Evolutionary conservation across 2,888 invertebrate species (phyloP).

Genomic region (Lasioglossum pauxillum): DNA sequence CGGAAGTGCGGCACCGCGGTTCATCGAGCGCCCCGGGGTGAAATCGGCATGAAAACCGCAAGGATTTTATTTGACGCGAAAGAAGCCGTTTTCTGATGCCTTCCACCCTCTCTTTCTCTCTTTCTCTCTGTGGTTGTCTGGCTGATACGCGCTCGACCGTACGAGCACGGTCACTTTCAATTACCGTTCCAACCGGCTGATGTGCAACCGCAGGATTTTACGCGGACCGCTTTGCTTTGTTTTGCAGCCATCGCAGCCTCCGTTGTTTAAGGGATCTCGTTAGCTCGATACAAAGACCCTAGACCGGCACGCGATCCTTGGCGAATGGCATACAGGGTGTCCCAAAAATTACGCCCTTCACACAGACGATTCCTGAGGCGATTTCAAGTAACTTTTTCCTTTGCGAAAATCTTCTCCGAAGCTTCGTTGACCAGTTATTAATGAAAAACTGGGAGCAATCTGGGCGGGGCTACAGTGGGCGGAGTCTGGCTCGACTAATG

Average conservation of each 20-base stretch:
- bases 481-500: no score
- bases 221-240: constrained; percentile 56
- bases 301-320: neutral
- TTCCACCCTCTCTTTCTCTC: neutral
- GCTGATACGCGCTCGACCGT: constrained; percentile 49
- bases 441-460: no score
- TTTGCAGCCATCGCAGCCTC: constrained; percentile 24
- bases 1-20: constrained; percentile 67
- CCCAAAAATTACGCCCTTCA: no score
- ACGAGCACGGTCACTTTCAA: constrained; percentile 58
- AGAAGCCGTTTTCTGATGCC: constrained; percentile 50
- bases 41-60: constrained; percentile 74
- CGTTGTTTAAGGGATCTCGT: constrained; percentile 41
- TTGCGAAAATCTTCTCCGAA: no score
- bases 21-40: constrained; percentile 71
- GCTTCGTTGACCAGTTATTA: no score
- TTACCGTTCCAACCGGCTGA: constrained; percentile 46
- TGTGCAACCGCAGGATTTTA: constrained; percentile 47
- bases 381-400: no score
- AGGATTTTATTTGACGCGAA: constrained; percentile 72
- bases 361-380: no score
- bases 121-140: constrained; percentile 33
- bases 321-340: no score
- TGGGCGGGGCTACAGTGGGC: no score
- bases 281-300: constrained; percentile 17